These are phyloP conservation scores for Tenebrio molitor DNA, from an alignment of 1,140 invertebrate genomes.

Conservation along the genomic window DNA sequence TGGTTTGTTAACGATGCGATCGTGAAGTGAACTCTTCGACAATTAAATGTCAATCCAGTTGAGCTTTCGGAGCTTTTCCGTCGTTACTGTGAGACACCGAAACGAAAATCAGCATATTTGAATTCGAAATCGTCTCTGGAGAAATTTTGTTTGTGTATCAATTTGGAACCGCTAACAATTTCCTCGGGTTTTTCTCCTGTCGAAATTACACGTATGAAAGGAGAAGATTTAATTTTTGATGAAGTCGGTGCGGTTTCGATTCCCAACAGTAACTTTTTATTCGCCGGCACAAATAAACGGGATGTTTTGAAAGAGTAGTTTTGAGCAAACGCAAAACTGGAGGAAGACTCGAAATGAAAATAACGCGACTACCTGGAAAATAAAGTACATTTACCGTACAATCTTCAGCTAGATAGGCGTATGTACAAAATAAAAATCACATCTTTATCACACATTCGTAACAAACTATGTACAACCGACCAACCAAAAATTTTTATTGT, in stretches of 20 bases:
- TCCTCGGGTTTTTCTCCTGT: not conserved
- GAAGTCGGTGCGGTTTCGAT: slow-evolving; percentile 22
- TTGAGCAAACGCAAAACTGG: slow-evolving; percentile 25
- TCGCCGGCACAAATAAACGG: not conserved
- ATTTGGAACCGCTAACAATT: slow-evolving; percentile 27
- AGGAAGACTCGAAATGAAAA: slow-evolving; percentile 32
- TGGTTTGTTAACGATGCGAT: not conserved
- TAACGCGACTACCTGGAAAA: not conserved
- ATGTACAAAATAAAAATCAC: slow-evolving; percentile 48
- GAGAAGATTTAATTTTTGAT: slow-evolving; percentile 29
- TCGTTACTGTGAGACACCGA: slow-evolving; percentile 6
- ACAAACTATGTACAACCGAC: slow-evolving; percentile 36
- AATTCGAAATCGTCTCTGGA: slow-evolving; percentile 29
- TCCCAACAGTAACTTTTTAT: slow-evolving; percentile 33
- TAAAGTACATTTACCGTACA: slow-evolving; percentile 22
- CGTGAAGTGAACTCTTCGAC: not conserved
- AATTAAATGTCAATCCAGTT: slow-evolving; percentile 2
- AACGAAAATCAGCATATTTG: not conserved
- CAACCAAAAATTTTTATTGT: slow-evolving; percentile 39
- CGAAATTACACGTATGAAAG: slow-evolving; percentile 29
- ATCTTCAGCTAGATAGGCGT: slow-evolving; percentile 31
- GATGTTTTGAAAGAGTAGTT: slow-evolving; percentile 24
- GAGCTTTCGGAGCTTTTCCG: slow-evolving; percentile 15
- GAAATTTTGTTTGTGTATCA: slow-evolving; percentile 40
- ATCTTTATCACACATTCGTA: slow-evolving; percentile 43